phyloP scores from a whole-genome alignment of 2,888 invertebrate species.

The Monopis laevigella region DNA sequence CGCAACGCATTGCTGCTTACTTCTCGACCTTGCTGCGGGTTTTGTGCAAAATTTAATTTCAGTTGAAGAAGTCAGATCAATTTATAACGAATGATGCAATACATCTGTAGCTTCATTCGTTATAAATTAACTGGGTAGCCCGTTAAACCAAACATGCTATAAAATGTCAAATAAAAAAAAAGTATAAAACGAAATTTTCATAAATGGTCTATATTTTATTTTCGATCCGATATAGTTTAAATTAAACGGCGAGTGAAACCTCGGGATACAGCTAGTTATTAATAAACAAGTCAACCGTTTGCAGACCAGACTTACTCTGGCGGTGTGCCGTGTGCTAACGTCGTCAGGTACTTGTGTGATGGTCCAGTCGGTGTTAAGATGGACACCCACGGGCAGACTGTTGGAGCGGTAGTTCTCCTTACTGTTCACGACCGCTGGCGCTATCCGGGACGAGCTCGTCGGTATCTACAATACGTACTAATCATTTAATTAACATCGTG shows the following conservation, averaged over 20 bases:
- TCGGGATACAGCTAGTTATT: constrained; percentile 13
- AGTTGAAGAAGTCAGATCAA: no score
- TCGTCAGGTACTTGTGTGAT: constrained; percentile 34
- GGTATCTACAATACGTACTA: constrained; percentile 17
- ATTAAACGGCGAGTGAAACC: no score
- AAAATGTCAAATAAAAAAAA: no score
- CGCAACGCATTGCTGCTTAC: background rate
- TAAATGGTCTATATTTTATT: no score
- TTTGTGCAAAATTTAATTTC: background rate
- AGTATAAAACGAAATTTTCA: no score
- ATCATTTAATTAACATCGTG: background rate
- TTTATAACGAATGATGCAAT: no score
- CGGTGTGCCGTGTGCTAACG: constrained; percentile 59
- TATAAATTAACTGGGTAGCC: no score
- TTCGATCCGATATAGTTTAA: no score
- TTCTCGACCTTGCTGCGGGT: constrained; percentile 16
- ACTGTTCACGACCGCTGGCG: constrained; percentile 13
- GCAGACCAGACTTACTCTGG: constrained; percentile 31
- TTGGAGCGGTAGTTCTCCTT: constrained; percentile 71
- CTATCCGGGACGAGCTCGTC: constrained; percentile 19
- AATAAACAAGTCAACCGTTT: no score
- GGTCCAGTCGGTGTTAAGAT: constrained; percentile 55
- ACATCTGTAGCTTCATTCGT: no score
- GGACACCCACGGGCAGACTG: constrained; percentile 69
- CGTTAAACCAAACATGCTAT: no score